These are phyloP conservation scores for Caenorhabditis parvicauda DNA, from an alignment of 2,888 invertebrate species.

Conservation along the genomic window DNA sequence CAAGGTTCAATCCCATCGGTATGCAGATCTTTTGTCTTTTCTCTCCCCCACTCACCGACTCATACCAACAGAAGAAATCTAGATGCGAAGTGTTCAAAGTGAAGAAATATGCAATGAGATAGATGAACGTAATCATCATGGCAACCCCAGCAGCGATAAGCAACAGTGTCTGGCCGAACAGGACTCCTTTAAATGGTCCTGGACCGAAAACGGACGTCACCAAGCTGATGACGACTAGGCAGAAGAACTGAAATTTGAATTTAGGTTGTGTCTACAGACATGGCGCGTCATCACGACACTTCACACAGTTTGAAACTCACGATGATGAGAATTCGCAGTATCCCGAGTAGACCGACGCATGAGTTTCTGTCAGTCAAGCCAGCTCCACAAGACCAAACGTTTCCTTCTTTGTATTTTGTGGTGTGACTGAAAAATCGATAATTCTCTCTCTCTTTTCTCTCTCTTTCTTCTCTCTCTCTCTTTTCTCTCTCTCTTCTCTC, in stretches of 20 bases:
- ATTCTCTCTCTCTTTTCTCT: too few species aligned
- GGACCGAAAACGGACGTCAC: conserved; percentile 59
- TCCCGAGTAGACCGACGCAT: conserved; percentile 52
- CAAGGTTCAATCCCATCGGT: not conserved
- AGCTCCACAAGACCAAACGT: conserved; percentile 47
- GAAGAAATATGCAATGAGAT: conserved; percentile 58
- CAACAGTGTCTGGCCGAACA: conserved; percentile 59
- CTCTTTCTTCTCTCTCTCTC: too few species aligned
- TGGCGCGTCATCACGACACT: not conserved
- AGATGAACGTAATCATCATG: conserved; percentile 57
- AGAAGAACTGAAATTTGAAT: conserved; percentile 40
- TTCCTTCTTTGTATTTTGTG: conserved; percentile 46
- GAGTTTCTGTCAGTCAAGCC: conserved; percentile 54
- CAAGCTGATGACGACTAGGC: conserved; percentile 50
- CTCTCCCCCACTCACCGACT: conserved; percentile 29
- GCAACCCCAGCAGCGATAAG: conserved; percentile 52
- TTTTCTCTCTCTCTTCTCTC: too few species aligned
- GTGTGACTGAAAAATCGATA: conserved; percentile 20
- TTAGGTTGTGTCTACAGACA: not conserved
- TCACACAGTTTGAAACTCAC: conserved; percentile 30
- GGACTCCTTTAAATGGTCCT: conserved; percentile 58
- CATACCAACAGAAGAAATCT: conserved; percentile 57
- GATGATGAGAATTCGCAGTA: conserved; percentile 52
- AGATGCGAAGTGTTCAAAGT: conserved; percentile 51
- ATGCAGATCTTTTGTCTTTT: not conserved